Evolutionary conservation across 1,140 invertebrate genomes (phyloP), one percentile per base, ranked within the genome.

Genomic region (Lucilia sericata): DNA sequence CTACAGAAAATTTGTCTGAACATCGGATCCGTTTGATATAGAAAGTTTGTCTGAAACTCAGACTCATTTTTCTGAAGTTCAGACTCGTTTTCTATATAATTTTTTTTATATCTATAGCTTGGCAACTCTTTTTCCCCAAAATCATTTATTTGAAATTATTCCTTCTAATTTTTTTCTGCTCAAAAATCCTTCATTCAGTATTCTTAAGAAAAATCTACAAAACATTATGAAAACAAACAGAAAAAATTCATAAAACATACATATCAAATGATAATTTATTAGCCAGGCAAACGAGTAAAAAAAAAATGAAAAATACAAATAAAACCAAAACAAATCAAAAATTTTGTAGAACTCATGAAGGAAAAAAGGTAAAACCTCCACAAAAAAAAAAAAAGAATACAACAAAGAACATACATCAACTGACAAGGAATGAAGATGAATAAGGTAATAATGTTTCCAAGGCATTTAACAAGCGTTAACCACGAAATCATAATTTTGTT

Each of bases 401-500:
- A 42, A 42, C 42, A 42, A 8, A 30, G 25, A 30, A 7, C 42
- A 42, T 55, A 55, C 42, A 80, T 12, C 42, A 80, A 80, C 76
- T 80, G 76, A 80, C 76, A 21, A 49, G n/a, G 76, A 21, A 80
- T 80, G 76, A 80, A 80, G 76, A 80, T 80, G 76, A 80, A 80
- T 80, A 80, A 80, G 76, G 76, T 76, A 76, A 76, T 76, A 80
- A 80, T 80, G 47, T 80, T 80, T 70, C 19, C 42, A 49, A 49
- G 47, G 76, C 76, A 49, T 80, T 80, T 80, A 80, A 80, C 76
- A 80, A 80, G 76, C 76, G 76, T 80, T 49, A 80, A 80, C 76
- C 76, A 80, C 21, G 42, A 76, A 49, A 80, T 80, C 42, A 49
- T 80, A 80, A 34, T 76, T 76, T 76, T 76, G 49, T 21, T 13